A percentile compares a stretch with the other conserved stretches of the same genome.
Evolutionary conservation across 2,113 vertebrate genomes (phyloP).

Genomic region (Mus musculus): GRCm39 chr12:40628001-40628500

Average conservation of each 20-base stretch:
- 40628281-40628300: slow-evolving; percentile 27
- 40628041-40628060: not conserved
- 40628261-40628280: slow-evolving; percentile 18
- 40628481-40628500: too few relatives aligned
- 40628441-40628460: not conserved
- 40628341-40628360: slow-evolving; percentile 27
- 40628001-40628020: not conserved
- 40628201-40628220: slow-evolving; percentile 8
- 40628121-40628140: not conserved
- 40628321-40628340: slow-evolving; percentile 57
- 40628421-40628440: too few relatives aligned
- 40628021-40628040: not conserved
- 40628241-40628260: slow-evolving; percentile 2
- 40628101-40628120: not conserved
- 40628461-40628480: too few relatives aligned
- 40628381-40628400: not conserved
- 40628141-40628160: not conserved
- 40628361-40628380: not conserved
- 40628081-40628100: slow-evolving; percentile 8
- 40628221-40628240: not conserved
- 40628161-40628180: slow-evolving; percentile 40
- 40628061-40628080: slow-evolving; percentile 40
- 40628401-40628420: not conserved
- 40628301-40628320: slow-evolving; percentile 21
- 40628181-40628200: not conserved